phyloP scores from a whole-genome alignment of 37 sponge, comb jelly and placozoan genomes.

The Oscarella lobularis region DNA sequence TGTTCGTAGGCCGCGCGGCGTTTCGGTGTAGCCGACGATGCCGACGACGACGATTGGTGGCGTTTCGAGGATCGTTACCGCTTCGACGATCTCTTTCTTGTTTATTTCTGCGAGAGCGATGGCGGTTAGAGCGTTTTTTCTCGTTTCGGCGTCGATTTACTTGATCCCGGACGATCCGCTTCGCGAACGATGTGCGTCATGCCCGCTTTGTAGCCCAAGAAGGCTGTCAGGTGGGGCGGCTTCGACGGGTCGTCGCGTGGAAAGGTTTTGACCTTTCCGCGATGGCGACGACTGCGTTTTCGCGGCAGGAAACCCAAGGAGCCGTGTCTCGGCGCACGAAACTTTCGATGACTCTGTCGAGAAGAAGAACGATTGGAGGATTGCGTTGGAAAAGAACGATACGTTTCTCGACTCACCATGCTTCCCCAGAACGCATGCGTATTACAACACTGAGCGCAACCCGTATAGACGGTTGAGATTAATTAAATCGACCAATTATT shows the following conservation, averaged over 20 bases:
- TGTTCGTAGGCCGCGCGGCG: slow-evolving; percentile 86
- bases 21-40: slow-evolving; percentile 95
- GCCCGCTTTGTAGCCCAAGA: slow-evolving; percentile 98
- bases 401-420: too few species aligned
- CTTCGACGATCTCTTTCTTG: slow-evolving; percentile 93
- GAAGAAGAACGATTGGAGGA: too few species aligned
- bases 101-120: slow-evolving; percentile 41
- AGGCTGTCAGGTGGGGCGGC: slow-evolving; percentile 93
- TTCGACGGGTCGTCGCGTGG: slow-evolving; percentile 91
- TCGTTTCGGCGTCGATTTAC: slow-evolving; percentile 36
- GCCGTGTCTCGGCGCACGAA: slow-evolving; percentile 96
- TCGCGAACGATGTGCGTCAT: slow-evolving; percentile 98
- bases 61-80: slow-evolving; percentile 94
- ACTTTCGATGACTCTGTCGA: slow-evolving; percentile 93
- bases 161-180: slow-evolving; percentile 78
- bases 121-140: not conserved
- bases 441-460: too few species aligned
- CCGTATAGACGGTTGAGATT: too few species aligned
- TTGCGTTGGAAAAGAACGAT: too few species aligned
- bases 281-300: slow-evolving; percentile 81
- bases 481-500: too few species aligned
- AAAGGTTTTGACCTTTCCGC: slow-evolving; percentile 98
- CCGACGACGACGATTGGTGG: slow-evolving; percentile 94
- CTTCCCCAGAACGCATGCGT: too few species aligned
- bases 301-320: slow-evolving; percentile 96